Evolutionary conservation across 2,888 invertebrate species (phyloP), one percentile per base, ranked within the genome.

Genomic region (Malthinus seriepunctatus): DNA sequence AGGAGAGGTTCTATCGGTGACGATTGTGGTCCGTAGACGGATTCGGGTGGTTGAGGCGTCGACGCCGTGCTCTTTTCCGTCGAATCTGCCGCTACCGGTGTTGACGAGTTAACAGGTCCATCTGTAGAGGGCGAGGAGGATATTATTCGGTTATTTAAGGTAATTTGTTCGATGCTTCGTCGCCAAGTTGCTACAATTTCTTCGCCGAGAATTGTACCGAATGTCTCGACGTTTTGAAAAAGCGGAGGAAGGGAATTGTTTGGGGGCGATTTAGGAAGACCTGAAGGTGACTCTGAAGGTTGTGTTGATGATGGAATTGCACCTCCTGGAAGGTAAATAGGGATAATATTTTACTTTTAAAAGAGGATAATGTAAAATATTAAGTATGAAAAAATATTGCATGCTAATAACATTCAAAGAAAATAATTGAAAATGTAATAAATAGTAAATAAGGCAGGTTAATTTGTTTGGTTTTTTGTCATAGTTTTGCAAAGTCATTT

Each of bases 111-210:
- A 63, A 63, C 61, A 11, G 70, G 71, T 32, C 63, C 68, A 67
- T 72, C 72, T 64, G 64, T 54, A 45, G 67, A 64, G 54, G 68
- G 69, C 50, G 69, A 68, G 57, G 70, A 68, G 39, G 68, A 66
- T 58, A 68, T 68, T 68, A 69, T 69, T 65, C 69, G 73, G 65
- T 70, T 76, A 65, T 66, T 69, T 61, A 76, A 71, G 74, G 74
- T 72, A 67, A 78, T 73, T 68, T 81, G 77, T 76, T 88, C 88
- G 75, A 88, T 82, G 71, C 86, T 86, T 71, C 88, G 86, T 75
- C 89, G 85, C 88, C 89, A 89, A 77, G 88, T 87, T 71, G 86
- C 87, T 78, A 91, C 91, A 78, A 92, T 88, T 79, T 91, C 91
- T 78, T 91, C 90, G 78, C 92, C 92, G 76, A 91, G 83, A 75